A percentile compares a stretch with the other conserved stretches of the same genome.
These are phyloP conservation scores for Chrysopilus asiliformis DNA, from an alignment of 2,888 invertebrate species.

Conservation along the genomic window DNA sequence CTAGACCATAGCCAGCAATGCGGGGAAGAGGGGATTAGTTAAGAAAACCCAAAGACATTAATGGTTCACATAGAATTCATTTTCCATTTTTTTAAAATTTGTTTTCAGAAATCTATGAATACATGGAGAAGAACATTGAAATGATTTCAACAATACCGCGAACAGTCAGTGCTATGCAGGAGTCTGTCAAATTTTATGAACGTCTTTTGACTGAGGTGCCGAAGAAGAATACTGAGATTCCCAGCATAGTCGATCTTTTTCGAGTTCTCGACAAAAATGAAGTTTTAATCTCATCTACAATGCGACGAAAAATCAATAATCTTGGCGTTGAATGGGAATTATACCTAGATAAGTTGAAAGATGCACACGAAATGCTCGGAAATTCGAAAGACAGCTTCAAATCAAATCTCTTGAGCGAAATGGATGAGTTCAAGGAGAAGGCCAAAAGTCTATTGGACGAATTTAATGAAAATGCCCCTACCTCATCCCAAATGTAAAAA, in stretches of 20 bases:
- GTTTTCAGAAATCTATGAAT: constrained; percentile 43
- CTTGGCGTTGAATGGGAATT: constrained; percentile 44
- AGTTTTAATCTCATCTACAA: constrained; percentile 43
- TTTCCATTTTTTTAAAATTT: too few species aligned
- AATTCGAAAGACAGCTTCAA: constrained; percentile 61
- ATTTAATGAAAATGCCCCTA: constrained; percentile 57
- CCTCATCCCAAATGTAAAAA: constrained; percentile 40
- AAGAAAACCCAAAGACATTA: too few species aligned
- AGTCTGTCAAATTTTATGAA: constrained; percentile 53
- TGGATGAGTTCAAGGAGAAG: constrained; percentile 57
- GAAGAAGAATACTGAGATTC: constrained; percentile 54
- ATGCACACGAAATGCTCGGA: constrained; percentile 60
- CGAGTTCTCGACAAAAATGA: constrained; percentile 59
- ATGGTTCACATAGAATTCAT: too few species aligned
- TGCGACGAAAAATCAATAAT: constrained; percentile 21
- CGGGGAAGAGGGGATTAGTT: too few species aligned
- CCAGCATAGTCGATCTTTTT: constrained; percentile 62
- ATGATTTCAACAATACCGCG: constrained; percentile 52
- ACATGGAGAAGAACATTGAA: constrained; percentile 42
- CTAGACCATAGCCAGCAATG: too few species aligned
- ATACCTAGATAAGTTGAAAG: constrained; percentile 54
- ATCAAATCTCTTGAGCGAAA: constrained; percentile 52
- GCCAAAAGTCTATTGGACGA: constrained; percentile 52
- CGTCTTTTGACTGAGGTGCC: constrained; percentile 50
- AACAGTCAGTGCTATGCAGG: constrained; percentile 57